Evolutionary conservation across 2,888 invertebrate species (phyloP), one percentile per base, ranked within the genome.

Genomic region (Ectemnius continuus): DNA sequence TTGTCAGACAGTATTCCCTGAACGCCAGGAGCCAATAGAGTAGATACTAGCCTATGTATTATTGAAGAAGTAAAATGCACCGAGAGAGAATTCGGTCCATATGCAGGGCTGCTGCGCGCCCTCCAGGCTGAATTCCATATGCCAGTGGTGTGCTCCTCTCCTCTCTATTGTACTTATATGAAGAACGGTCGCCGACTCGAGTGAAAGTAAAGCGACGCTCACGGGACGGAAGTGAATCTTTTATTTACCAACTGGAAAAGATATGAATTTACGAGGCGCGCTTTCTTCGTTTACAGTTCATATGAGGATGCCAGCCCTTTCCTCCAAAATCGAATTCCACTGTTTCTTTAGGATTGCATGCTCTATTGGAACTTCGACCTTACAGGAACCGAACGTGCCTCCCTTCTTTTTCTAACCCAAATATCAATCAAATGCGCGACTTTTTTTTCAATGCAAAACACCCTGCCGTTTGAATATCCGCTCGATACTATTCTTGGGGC

Each of bases 211-310:
- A 52, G 66, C 62, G 62, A 62, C 56, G 61, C 73, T 66, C 48
- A 52, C 16, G 57, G 57, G 70, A 62, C 66, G 46, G 28, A 48
- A 61, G 62, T 28, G 59, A 67, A 66, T 63, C 52, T 70, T 74
- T 74, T 74, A 74, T 63, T 74, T 64, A 52, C 36, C 11, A 56
- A 16, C 59, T 28, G n/a, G 62, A 62, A 16, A 52, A 63, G 65
- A 74, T 67, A 70, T 74, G 73, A 74, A 74, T 74, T 74, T 61
- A 61, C 61, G 45, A 13, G 46, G 20, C 14, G 20, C 14, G 45
- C 57, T 60, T 61, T 66, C 57, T 60, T 59, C 20, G 61, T 66
- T 52, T 52, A 26, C 69, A 57, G 60, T 64, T 62, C 70, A 62
- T 62, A 63, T 52, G 18, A 5, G 59, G 18, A 28, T 6, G 18